Conservation (phyloP, 2,113 vertebrate genomes). For the Silurus glanis region DNA sequence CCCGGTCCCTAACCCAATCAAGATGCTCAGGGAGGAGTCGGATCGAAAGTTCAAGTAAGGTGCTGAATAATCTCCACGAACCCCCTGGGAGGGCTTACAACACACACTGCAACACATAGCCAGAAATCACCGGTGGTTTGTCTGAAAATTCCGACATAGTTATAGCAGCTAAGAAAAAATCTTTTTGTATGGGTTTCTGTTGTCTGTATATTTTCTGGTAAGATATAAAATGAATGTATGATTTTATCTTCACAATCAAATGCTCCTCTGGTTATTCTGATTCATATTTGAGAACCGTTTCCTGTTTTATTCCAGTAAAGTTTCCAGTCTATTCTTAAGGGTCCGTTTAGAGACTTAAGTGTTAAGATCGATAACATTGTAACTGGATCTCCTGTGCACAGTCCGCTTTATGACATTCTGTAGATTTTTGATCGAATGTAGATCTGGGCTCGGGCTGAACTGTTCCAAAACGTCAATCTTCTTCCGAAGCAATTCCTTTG, state of each 20-base stretch:
- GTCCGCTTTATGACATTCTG: too few species aligned
- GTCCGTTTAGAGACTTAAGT: too few species aligned
- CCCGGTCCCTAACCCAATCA: conserved; percentile 4
- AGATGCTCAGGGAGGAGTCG: not conserved
- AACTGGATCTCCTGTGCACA: too few species aligned
- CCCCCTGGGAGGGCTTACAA: not conserved
- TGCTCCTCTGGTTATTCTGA: not conserved
- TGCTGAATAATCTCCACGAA: not conserved
- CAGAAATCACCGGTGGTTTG: not conserved
- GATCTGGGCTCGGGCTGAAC: too few species aligned
- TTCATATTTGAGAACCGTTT: not conserved
- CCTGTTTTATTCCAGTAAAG: too few species aligned
- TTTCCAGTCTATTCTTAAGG: too few species aligned
- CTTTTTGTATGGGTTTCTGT: not conserved
- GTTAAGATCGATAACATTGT: too few species aligned
- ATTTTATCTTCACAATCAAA: not conserved
- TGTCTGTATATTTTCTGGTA: not conserved
- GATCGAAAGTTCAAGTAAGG: conserved; percentile 12
- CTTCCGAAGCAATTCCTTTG: too few species aligned
- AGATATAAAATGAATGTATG: not conserved
- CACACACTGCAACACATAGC: not conserved
- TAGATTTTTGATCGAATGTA: too few species aligned
- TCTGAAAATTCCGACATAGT: not conserved
- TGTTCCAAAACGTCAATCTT: too few species aligned
- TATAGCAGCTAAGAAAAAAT: not conserved